Evolutionary conservation across 2,113 vertebrate genomes (phyloP).

Genomic region (Gallinago media): DNA sequence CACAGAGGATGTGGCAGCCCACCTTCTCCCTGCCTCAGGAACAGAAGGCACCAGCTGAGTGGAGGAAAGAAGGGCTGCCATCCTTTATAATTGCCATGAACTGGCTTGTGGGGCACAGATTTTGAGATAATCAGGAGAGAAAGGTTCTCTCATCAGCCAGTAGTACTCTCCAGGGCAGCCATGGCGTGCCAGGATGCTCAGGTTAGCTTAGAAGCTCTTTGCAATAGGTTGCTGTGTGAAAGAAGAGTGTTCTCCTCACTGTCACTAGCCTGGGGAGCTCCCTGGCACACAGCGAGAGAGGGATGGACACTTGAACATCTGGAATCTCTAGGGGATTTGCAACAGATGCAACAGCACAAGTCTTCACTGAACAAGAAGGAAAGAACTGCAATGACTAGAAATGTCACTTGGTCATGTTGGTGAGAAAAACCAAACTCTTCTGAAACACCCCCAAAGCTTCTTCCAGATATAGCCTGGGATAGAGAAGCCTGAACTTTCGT

Average conservation of each 20-base stretch:
- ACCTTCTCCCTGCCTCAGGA: background rate
- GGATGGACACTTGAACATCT: background rate
- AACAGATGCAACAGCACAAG: background rate
- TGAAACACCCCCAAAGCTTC: background rate
- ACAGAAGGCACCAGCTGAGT: rapidly evolving
- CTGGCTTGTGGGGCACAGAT: background rate
- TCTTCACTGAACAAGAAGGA: background rate
- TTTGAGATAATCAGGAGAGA: background rate
- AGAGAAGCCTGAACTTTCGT: background rate
- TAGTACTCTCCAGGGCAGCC: background rate
- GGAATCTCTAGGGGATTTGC: background rate
- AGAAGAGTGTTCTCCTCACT: background rate
- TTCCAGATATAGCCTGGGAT: background rate
- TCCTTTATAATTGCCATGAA: background rate
- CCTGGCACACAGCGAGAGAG: background rate
- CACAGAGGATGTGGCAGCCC: background rate
- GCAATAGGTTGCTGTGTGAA: background rate
- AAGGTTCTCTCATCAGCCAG: background rate
- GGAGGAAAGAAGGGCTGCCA: background rate
- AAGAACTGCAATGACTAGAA: background rate
- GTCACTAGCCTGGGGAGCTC: background rate
- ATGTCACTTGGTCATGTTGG: background rate
- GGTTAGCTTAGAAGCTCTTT: background rate
- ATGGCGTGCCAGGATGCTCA: background rate
- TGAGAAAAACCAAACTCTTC: background rate